Evolutionary conservation across 2,113 vertebrate genomes (phyloP).

Genomic region (Pampusana beccarii): DNA sequence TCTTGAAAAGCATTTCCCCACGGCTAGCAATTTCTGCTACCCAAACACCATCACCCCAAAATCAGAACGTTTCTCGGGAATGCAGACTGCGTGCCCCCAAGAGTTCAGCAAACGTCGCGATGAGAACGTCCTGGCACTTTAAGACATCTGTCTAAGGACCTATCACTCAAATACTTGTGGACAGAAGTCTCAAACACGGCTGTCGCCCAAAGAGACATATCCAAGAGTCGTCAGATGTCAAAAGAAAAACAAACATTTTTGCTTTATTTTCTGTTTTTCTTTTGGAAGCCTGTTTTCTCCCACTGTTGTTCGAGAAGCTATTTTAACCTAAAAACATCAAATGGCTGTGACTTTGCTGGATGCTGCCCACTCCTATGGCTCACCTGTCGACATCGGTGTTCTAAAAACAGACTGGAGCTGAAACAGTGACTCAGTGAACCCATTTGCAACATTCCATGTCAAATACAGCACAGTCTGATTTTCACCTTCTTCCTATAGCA

Average conservation of each 20-base stretch:
- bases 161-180: background rate
- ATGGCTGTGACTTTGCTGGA: background rate
- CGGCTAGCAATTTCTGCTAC: background rate
- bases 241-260: background rate
- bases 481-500: background rate
- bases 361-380: background rate
- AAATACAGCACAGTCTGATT: background rate
- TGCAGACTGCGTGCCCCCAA: background rate
- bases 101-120: background rate
- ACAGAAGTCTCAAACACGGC: background rate
- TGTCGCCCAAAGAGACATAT: rapidly evolving
- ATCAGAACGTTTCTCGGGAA: background rate
- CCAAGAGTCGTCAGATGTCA: background rate
- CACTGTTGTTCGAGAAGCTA: background rate
- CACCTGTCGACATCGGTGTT: background rate
- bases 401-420: background rate
- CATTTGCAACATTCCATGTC: background rate
- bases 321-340: background rate
- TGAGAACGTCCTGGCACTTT: background rate
- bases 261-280: background rate
- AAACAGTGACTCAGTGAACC: background rate
- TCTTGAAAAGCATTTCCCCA: background rate
- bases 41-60: background rate
- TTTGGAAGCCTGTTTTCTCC: background rate
- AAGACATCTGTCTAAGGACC: background rate